These are phyloP conservation scores for Thomomys bottae DNA, from an alignment of 2,113 vertebrate species.

Conservation along the genomic window DNA sequence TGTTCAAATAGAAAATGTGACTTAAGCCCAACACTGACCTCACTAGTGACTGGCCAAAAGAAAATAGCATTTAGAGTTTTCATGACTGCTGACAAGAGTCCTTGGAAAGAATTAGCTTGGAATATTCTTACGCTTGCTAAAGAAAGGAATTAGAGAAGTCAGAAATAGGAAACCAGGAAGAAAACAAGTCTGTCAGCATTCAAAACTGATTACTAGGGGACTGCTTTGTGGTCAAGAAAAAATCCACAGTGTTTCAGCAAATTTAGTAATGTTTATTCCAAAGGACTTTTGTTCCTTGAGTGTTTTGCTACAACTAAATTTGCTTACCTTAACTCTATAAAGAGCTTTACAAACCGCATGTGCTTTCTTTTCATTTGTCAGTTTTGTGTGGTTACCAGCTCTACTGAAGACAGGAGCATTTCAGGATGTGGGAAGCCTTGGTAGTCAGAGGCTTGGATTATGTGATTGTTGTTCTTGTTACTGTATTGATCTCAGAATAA, in stretches of 20 bases:
- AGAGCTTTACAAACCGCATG: constrained; percentile 49
- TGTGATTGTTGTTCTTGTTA: constrained; percentile 14
- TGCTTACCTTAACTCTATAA: constrained; percentile 56
- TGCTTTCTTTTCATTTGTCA: constrained; percentile 41
- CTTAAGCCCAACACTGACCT: constrained; percentile 50
- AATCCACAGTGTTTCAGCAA: constrained; percentile 71
- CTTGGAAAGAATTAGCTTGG: constrained; percentile 68
- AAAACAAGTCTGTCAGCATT: constrained; percentile 85
- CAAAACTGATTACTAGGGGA: constrained; percentile 81
- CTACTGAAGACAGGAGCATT: constrained; percentile 6
- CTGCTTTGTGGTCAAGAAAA: constrained; percentile 78
- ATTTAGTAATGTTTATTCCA: constrained; percentile 58
- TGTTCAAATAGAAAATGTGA: constrained; percentile 53
- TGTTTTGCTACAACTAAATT: constrained; percentile 60
- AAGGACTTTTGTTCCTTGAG: not conserved
- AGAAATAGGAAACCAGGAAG: constrained; percentile 82
- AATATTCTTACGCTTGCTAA: constrained; percentile 74
- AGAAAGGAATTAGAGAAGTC: constrained; percentile 76
- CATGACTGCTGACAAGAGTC: constrained; percentile 70
- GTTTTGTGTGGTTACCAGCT: constrained; percentile 21
- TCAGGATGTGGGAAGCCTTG: constrained; percentile 21
- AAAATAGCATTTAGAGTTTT: constrained; percentile 69
- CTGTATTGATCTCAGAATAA: not conserved
- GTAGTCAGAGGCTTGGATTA: not conserved
- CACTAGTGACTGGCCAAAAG: constrained; percentile 27